These are phyloP conservation scores for Orchestia grillus DNA, from an alignment of 1,140 invertebrate species.

Conservation along the genomic window DNA sequence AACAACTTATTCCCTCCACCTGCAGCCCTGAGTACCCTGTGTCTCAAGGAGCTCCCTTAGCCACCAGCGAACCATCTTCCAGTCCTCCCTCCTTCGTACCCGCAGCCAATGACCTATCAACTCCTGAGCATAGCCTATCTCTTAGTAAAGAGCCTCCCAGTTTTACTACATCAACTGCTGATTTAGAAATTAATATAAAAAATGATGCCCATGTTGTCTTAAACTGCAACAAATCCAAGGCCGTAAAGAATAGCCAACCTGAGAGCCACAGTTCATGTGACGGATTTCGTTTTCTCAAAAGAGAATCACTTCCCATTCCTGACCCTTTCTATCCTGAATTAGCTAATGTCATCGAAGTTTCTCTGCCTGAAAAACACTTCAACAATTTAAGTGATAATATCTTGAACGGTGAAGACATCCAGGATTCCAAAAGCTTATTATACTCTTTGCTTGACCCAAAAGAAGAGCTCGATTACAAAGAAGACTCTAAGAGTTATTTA, in stretches of 20 bases:
- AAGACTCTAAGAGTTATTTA: conserved; percentile 11
- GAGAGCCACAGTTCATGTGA: neutral
- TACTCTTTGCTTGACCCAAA: neutral
- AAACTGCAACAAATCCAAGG: neutral
- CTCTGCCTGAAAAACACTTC: neutral
- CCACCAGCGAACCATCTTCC: neutral
- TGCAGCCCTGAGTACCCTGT: conserved; percentile 47
- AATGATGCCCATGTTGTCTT: neutral
- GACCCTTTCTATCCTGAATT: neutral
- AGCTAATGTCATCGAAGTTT: neutral
- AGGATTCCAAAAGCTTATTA: neutral
- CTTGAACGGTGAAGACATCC: neutral
- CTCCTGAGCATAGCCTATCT: neutral
- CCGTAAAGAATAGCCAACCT: neutral
- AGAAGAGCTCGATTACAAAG: neutral
- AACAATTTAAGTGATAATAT: neutral
- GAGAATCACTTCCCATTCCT: neutral
- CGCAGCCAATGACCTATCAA: neutral
- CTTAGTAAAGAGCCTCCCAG: neutral
- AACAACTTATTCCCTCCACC: conserved; percentile 30
- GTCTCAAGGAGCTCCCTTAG: conserved; percentile 28
- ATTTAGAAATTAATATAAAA: neutral
- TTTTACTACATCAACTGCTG: neutral
- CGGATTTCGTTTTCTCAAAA: neutral
- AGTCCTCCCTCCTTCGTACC: neutral